phyloP scores from a whole-genome alignment of 2,888 invertebrate species.

The Lithosia quadra region DNA sequence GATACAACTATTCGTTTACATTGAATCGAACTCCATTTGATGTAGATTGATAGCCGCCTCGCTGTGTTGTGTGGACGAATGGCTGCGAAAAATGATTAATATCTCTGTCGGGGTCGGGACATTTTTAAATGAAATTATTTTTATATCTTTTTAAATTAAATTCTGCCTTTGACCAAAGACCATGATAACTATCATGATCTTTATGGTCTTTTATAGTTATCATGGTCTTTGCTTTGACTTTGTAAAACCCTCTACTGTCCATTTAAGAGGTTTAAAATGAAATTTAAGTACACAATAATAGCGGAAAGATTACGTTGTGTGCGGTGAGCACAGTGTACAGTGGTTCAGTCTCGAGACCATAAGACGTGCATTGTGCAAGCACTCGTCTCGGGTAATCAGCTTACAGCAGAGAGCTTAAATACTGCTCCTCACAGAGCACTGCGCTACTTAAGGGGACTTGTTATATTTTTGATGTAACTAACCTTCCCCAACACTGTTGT shows the following conservation, averaged over 20 bases:
- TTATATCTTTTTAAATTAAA: no score
- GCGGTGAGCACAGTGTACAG: neutral
- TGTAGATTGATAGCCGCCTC: neutral
- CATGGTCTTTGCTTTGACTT: no score
- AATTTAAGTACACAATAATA: neutral
- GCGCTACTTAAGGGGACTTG: neutral
- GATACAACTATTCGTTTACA: neutral
- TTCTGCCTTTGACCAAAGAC: no score
- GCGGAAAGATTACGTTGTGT: neutral
- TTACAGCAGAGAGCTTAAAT: neutral
- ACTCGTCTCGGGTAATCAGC: neutral
- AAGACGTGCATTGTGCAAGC: conserved; percentile 1
- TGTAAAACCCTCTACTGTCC: neutral
- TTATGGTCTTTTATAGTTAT: no score
- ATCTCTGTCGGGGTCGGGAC: neutral
- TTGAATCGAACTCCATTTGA: neutral
- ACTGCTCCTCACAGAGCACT: neutral
- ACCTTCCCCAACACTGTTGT: neutral
- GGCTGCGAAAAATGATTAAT: neutral
- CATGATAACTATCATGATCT: no score
- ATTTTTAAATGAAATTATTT: no score
- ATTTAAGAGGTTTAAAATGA: neutral
- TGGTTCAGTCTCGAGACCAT: neutral
- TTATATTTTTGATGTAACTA: neutral
- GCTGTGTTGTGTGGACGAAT: neutral